Conservation (phyloP, 2,113 vertebrate genomes). For the Myrmecobius fasciatus region DNA sequence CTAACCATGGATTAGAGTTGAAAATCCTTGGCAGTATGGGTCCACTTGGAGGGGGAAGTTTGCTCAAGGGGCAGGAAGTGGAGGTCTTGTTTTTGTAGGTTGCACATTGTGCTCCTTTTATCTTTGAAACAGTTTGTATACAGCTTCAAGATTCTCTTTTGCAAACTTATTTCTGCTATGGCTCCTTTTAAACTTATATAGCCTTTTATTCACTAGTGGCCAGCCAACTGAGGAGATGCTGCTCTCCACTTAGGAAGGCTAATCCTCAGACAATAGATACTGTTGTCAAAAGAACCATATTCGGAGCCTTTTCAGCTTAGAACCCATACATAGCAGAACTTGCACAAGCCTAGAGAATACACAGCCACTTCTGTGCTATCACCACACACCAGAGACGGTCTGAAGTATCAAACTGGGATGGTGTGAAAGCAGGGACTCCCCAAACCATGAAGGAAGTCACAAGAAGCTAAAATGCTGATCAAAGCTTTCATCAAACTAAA, state of each 20-base stretch:
- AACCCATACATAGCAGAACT: not conserved
- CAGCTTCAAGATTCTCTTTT: not conserved
- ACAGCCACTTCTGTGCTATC: not conserved
- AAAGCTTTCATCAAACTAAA: not conserved
- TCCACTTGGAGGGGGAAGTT: not conserved
- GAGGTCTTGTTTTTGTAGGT: not conserved
- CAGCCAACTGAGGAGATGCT: not conserved
- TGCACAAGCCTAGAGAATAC: not conserved
- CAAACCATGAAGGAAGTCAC: constrained; percentile 2
- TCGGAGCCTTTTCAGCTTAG: not conserved
- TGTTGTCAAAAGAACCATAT: not conserved
- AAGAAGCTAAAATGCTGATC: not conserved
- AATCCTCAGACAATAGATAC: not conserved
- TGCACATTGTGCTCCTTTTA: not conserved
- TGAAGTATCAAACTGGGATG: not conserved
- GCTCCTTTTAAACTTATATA: not conserved
- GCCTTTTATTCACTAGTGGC: not conserved
- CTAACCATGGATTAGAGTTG: not conserved
- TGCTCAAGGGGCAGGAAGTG: no score
- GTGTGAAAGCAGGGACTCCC: not conserved
- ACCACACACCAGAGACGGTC: not conserved
- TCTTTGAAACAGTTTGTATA: not conserved
- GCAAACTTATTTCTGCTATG: not conserved
- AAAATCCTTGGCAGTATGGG: not conserved
- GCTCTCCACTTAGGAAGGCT: not conserved